phyloP scores from a whole-genome alignment of 2,113 vertebrate species.

The Labrus mixtus region DNA sequence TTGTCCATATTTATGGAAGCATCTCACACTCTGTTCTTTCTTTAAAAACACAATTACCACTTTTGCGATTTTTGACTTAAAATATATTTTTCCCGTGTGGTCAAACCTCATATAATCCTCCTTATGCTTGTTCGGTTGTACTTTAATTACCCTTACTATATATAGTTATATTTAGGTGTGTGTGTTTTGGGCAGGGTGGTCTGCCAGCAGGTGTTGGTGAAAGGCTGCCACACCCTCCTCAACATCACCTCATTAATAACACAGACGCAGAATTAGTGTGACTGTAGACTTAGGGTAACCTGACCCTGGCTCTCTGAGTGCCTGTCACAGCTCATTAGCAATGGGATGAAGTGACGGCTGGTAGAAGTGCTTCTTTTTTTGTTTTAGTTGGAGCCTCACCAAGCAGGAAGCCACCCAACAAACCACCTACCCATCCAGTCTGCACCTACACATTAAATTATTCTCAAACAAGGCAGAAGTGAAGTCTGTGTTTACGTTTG shows the following conservation, averaged over 20 bases:
- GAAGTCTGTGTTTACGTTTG: neutral
- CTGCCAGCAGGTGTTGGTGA: conserved; percentile 50
- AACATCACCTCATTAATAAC: conserved; percentile 48
- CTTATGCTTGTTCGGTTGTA: neutral
- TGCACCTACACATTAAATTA: conserved; percentile 14
- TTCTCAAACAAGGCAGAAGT: conserved; percentile 15
- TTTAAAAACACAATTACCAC: no score
- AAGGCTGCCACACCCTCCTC: conserved; percentile 35
- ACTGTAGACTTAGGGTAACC: conserved; percentile 59
- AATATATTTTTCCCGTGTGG: neutral
- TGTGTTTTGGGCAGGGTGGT: conserved; percentile 47
- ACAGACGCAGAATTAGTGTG: conserved; percentile 6
- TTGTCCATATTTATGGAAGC: neutral
- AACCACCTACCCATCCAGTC: no score
- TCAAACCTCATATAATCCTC: conserved; percentile 4
- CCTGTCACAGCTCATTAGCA: conserved; percentile 75
- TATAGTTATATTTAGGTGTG: conserved; percentile 6
- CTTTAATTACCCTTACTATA: conserved; percentile 24
- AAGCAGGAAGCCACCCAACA: conserved; percentile 46
- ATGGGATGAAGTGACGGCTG: conserved; percentile 56
- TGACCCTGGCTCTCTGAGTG: conserved; percentile 59
- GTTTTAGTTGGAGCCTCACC: conserved; percentile 71
- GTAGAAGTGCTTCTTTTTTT: conserved; percentile 64
- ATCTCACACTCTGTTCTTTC: no score
- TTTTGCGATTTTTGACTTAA: no score